These are phyloP conservation scores for Masticophis lateralis DNA, from an alignment of 2,797 vertebrate species.

Conservation along the genomic window DNA sequence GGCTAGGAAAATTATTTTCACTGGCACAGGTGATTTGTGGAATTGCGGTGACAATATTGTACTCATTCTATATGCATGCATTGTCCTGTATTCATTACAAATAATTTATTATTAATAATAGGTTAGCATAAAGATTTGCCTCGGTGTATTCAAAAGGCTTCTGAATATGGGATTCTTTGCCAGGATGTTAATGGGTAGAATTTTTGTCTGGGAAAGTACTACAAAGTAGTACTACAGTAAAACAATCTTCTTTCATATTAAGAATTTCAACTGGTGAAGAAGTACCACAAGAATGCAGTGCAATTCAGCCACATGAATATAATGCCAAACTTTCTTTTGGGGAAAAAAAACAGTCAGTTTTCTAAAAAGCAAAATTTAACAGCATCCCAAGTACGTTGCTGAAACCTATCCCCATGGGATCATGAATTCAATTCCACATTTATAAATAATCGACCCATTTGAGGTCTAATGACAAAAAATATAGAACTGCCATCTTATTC, in stretches of 20 bases:
- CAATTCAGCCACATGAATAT: slow-evolving; percentile 41
- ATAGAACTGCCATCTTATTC: slow-evolving; percentile 2
- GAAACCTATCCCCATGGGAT: slow-evolving; percentile 42
- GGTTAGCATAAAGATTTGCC: slow-evolving; percentile 8
- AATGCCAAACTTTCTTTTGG: slow-evolving; percentile 40
- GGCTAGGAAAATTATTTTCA: not conserved
- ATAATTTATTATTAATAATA: slow-evolving; percentile 27
- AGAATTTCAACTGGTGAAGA: slow-evolving; percentile 50
- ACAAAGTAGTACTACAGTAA: not conserved
- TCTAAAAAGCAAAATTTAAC: slow-evolving; percentile 41
- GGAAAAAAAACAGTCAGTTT: slow-evolving; percentile 17
- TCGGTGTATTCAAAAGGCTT: not conserved
- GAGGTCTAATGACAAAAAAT: not conserved
- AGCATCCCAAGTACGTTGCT: slow-evolving; percentile 27
- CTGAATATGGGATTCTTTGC: slow-evolving; percentile 6
- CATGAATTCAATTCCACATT: slow-evolving; percentile 25
- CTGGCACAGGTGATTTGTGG: slow-evolving; percentile 4
- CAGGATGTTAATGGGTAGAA: slow-evolving; percentile 20
- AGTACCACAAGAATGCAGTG: slow-evolving; percentile 42
- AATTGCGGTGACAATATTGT: not conserved
- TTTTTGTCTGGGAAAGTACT: slow-evolving; percentile 12
- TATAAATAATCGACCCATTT: slow-evolving; percentile 16
- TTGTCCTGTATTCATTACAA: not conserved
- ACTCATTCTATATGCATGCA: not conserved
- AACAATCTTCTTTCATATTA: slow-evolving; percentile 44